phyloP scores from a whole-genome alignment of 1,140 invertebrate genomes.

The Vanessa atalanta region DNA sequence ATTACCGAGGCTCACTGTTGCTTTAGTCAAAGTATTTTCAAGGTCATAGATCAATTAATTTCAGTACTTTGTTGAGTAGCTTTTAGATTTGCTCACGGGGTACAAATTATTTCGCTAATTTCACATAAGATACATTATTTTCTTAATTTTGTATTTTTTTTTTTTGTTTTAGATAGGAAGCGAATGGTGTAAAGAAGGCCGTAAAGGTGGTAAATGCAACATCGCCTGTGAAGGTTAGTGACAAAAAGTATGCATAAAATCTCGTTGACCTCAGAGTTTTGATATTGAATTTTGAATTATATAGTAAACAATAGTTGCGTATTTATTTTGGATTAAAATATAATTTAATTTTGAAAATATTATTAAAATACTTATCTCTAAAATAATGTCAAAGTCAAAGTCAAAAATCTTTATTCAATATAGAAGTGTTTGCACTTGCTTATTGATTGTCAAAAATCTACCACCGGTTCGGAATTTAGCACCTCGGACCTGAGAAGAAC shows the following conservation, averaged over 20 bases:
- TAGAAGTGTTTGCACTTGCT: too few relatives aligned
- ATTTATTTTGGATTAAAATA: not conserved
- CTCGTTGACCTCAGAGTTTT: not conserved
- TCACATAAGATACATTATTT: not conserved
- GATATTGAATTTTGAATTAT: not conserved
- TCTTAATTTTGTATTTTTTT: not conserved
- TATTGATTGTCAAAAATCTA: too few relatives aligned
- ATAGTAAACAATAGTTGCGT: not conserved
- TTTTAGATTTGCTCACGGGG: too few relatives aligned
- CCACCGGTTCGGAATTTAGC: too few relatives aligned
- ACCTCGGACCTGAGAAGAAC: too few relatives aligned
- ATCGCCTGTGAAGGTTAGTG: slow-evolving; percentile 85
- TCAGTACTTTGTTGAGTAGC: too few relatives aligned
- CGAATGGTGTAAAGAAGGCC: slow-evolving; percentile 85
- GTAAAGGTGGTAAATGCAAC: slow-evolving; percentile 85
- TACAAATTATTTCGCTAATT: not conserved
- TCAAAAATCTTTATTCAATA: too few relatives aligned
- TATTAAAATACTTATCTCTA: too few relatives aligned
- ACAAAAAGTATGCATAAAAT: not conserved
- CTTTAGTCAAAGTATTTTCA: too few relatives aligned
- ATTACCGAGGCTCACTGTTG: too few relatives aligned
- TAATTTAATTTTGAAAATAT: not conserved
- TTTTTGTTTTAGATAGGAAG: slow-evolving; percentile 83
- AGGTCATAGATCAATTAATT: too few relatives aligned
- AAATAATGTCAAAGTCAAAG: too few relatives aligned